These are phyloP conservation scores for Elachura formosa DNA, from an alignment of 2,113 vertebrate genomes.

Conservation along the genomic window DNA sequence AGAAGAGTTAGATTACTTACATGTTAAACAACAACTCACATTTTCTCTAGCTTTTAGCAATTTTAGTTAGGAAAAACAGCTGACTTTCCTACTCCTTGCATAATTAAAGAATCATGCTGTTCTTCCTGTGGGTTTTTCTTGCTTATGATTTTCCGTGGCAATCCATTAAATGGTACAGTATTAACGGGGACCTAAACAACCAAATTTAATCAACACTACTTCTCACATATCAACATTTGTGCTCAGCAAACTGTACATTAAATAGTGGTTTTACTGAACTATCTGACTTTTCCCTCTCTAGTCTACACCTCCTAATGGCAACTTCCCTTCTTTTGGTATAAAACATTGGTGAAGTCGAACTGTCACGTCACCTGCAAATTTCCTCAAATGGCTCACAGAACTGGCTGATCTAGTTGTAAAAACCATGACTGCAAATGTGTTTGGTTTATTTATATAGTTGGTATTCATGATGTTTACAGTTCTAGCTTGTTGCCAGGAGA, in stretches of 20 bases:
- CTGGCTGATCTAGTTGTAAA: neutral
- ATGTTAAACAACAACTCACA: neutral
- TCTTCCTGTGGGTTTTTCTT: conserved; percentile 3
- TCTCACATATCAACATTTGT: conserved; percentile 27
- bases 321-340: neutral
- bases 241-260: neutral
- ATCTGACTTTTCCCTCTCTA: conserved; percentile 36
- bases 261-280: neutral
- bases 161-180: conserved; percentile 36
- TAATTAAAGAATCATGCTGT: conserved; percentile 16
- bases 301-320: conserved; percentile 15
- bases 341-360: conserved; percentile 36
- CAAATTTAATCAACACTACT: conserved; percentile 47
- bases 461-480: conserved; percentile 40
- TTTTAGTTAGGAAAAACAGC: neutral
- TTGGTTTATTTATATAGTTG: neutral
- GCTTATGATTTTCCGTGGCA: conserved; percentile 12
- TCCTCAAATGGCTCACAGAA: neutral
- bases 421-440: neutral
- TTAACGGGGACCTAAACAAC: conserved; percentile 28
- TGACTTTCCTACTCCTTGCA: neutral
- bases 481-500: neutral
- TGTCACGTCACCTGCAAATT: neutral
- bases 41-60: neutral
- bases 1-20: neutral